These are phyloP conservation scores for Noctua pronuba DNA, from an alignment of 2,888 invertebrate genomes.

Conservation along the genomic window DNA sequence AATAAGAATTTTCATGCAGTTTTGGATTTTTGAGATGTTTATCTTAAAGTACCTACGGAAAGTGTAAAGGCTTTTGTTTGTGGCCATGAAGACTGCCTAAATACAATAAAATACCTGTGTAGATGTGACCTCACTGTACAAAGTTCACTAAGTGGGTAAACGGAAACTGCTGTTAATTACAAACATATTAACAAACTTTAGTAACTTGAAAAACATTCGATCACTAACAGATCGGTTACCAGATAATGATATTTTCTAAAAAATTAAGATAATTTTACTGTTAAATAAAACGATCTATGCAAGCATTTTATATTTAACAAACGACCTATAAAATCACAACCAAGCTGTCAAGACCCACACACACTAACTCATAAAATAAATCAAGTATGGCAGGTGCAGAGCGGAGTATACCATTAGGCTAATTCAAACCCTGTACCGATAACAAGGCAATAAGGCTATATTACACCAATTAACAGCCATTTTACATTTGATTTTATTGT, in stretches of 20 bases:
- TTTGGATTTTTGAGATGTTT: constrained; percentile 20
- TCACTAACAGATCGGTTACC: too few species aligned
- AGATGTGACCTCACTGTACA: not conserved
- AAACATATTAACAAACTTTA: not conserved
- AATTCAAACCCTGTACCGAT: constrained; percentile 75
- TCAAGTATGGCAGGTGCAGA: constrained; percentile 62
- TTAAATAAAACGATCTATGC: not conserved
- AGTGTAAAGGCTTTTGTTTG: not conserved
- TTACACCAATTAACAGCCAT: constrained; percentile 79
- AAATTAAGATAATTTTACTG: not conserved
- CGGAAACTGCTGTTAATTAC: not conserved
- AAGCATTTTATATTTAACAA: not conserved
- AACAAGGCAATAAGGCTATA: constrained; percentile 81
- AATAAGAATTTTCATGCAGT: constrained; percentile 17
- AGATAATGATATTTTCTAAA: not conserved
- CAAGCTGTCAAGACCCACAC: constrained; percentile 37
- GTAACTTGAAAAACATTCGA: not conserved
- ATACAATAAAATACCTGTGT: not conserved
- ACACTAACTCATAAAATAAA: constrained; percentile 43
- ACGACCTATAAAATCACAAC: not conserved
- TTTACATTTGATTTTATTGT: constrained; percentile 81
- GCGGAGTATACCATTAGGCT: constrained; percentile 69
- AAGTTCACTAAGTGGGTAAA: not conserved
- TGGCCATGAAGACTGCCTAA: not conserved
- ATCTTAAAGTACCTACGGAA: not conserved